Evolutionary conservation across 2,797 vertebrate species (phyloP).

Genomic region (Borostomias antarcticus): DNA sequence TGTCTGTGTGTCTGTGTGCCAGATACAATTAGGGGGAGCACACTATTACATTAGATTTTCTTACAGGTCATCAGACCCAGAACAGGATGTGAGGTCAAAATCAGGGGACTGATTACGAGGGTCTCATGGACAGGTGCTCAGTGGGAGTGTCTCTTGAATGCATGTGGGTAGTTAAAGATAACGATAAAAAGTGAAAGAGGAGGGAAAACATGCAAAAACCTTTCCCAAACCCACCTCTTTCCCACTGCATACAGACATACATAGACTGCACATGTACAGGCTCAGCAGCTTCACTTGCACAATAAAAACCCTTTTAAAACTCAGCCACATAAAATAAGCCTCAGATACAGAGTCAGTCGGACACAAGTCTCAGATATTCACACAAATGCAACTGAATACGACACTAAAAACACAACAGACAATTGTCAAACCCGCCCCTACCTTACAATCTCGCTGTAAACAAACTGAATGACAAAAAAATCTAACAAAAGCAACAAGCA

Average conservation of each 20-base stretch:
- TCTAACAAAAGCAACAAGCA: conserved; percentile 54
- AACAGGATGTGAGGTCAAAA: conserved; percentile 1
- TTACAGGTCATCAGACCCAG: not conserved
- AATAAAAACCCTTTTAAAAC: conserved; percentile 60
- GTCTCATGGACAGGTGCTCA: conserved; percentile 60
- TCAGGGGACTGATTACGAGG: not conserved
- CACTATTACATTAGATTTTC: conserved; percentile 17
- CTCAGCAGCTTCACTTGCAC: conserved; percentile 57
- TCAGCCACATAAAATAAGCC: conserved; percentile 62
- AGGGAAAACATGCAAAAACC: conserved; percentile 69
- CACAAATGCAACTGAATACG: conserved; percentile 62
- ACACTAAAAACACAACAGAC: conserved; percentile 66
- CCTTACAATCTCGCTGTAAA: conserved; percentile 40
- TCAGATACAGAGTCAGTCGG: conserved; percentile 55
- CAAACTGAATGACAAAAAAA: conserved; percentile 57
- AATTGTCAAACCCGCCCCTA: conserved; percentile 35
- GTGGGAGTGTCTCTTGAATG: conserved; percentile 74
- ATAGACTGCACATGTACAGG: conserved; percentile 47
- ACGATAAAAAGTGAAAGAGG: conserved; percentile 13
- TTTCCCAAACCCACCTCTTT: conserved; percentile 39
- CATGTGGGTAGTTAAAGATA: conserved; percentile 52
- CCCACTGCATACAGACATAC: conserved; percentile 64
- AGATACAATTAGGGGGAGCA: conserved; percentile 26
- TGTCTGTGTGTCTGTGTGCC: conserved; percentile 21
- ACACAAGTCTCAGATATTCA: conserved; percentile 61